Evolutionary conservation across 2,113 vertebrate species (phyloP), one percentile per base, ranked within the genome.

Genomic region (Notarius lentiginosus): DNA sequence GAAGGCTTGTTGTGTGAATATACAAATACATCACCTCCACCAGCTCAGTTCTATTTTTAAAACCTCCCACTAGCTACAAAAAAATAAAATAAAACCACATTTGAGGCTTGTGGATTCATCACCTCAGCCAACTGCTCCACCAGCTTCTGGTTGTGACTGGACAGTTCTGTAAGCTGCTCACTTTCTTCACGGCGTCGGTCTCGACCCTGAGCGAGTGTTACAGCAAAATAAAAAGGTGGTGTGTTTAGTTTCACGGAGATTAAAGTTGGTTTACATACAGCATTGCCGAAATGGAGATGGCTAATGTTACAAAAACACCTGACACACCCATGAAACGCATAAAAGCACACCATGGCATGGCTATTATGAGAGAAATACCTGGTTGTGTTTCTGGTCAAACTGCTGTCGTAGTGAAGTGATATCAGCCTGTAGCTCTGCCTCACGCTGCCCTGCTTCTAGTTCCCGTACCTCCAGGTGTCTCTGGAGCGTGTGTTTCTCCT

Each of bases 91-190:
- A 41, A 41, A 41, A 41, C 34, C 49, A 15, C n/a, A 55, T 83
- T 68, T 1, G 47, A 86, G 34, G 20, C 22, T 47, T 41, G 56
- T 20, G 47, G 84, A 80, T 72, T 34, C 61, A 22, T 90, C 70
- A 96, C 95, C 95, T 96, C 95, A 81, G 95, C 93, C 10, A 96
- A 91, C 89, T 96, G 95, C 90, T 96, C 95, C 90, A 96, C 95
- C 77, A 96, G 84, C 2, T 94, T 93, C 27, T 96, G 95, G 92
- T 96, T 96, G 72, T 96, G 95, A 87, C 82, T 94, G 90, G 94
- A 92, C 27, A 96, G 89, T 81, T 95, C 94, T 0, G 90, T 91
- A 77, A 96, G 92, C 80, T 95, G 94, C 27, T 94, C 93, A 1
- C 89, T 92, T 86, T 95, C 95, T 66, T 95, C 94, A 10, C 89